Evolutionary conservation across 2,888 invertebrate genomes (phyloP).

Genomic region (Seladonia tumulorum): DNA sequence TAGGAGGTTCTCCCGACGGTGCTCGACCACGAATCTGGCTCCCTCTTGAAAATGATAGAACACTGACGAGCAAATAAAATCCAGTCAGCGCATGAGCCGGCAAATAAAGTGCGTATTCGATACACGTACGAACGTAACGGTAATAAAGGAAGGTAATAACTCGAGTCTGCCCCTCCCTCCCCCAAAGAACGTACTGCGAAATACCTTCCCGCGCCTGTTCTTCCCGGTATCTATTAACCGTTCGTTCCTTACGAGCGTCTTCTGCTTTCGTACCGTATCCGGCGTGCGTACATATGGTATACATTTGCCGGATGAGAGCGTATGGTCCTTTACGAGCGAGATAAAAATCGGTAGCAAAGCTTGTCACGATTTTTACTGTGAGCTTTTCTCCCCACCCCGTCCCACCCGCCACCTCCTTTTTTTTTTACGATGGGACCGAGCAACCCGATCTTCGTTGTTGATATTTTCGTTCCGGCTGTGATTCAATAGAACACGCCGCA

Average conservation of each 20-base stretch:
- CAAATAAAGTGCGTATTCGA: constrained; percentile 72
- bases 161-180: constrained; percentile 27
- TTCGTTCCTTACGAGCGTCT: constrained; percentile 16
- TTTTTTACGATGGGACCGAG: constrained; percentile 21
- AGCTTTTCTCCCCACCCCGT: neutral
- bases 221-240: constrained; percentile 53
- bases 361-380: constrained; percentile 44
- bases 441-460: constrained; percentile 29
- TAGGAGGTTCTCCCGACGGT: neutral
- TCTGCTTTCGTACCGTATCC: neutral
- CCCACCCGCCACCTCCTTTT: no score
- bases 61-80: constrained; percentile 53
- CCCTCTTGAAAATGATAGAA: constrained; percentile 11
- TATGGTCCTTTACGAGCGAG: constrained; percentile 39
- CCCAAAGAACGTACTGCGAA: constrained; percentile 38
- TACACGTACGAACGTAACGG: constrained; percentile 72
- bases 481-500: constrained; percentile 22
- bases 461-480: constrained; percentile 43
- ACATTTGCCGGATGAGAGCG: constrained; percentile 1
- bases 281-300: neutral
- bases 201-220: constrained; percentile 26
- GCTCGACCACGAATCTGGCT: constrained; percentile 22
- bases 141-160: constrained; percentile 74
- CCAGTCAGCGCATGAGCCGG: constrained; percentile 21
- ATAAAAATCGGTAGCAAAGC: constrained; percentile 42